Percentiles rank a stretch among this genome's conserved stretches.
Conservation (phyloP, 1,140 invertebrate genomes). For the Drosophila erecta region DNA sequence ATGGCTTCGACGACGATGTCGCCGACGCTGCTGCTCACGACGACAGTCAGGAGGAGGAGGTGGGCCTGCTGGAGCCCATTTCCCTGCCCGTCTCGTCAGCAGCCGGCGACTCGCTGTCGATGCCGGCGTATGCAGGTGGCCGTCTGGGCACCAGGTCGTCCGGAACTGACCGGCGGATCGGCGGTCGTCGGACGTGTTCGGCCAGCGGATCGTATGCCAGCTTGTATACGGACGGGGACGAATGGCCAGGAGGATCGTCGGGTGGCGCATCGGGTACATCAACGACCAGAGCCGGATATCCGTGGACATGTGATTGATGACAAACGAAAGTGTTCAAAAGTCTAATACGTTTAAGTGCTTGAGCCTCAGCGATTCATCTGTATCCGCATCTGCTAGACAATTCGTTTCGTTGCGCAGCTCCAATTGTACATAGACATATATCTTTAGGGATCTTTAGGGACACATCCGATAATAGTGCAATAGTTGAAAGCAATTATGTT, state of each 20-base stretch:
- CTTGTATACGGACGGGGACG: conserved; percentile 22
- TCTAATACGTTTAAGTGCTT: conserved; percentile 53
- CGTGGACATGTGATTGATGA: conserved; percentile 39
- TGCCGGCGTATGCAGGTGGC: conserved; percentile 1
- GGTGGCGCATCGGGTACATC: conserved; percentile 8
- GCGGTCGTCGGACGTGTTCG: conserved; percentile 17
- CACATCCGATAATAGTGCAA: conserved; percentile 60
- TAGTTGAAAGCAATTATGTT: conserved; percentile 56
- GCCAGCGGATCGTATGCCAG: conserved; percentile 38
- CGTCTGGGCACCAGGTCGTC: background rate
- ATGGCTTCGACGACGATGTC: conserved; percentile 78
- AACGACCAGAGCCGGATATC: conserved; percentile 19
- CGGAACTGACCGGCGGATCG: background rate
- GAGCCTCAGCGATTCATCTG: conserved; percentile 9
- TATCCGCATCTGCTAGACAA: conserved; percentile 2
- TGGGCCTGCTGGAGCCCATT: conserved; percentile 4
- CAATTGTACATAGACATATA: conserved; percentile 40
- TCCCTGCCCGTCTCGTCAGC: conserved; percentile 11
- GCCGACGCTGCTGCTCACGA: conserved; percentile 3
- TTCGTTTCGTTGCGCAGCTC: conserved; percentile 25
- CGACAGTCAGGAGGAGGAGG: background rate
- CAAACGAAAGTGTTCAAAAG: conserved; percentile 75
- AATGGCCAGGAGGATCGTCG: conserved; percentile 17
- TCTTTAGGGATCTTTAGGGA: conserved; percentile 19
- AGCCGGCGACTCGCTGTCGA: conserved; percentile 9